These are phyloP conservation scores for Pundamilia nyererei DNA, from an alignment of 2,113 vertebrate genomes.

Conservation along the genomic window DNA sequence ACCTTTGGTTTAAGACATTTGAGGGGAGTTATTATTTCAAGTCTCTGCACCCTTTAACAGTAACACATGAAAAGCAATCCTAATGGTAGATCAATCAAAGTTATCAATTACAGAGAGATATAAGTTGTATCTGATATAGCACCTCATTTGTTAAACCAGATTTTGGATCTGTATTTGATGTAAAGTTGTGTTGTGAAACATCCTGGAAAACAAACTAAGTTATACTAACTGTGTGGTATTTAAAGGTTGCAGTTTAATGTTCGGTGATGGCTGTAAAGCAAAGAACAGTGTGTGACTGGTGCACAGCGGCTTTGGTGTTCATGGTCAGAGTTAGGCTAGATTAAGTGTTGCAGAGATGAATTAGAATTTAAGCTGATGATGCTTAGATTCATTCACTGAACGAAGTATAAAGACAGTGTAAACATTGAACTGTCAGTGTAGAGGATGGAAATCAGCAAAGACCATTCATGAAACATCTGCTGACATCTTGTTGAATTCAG, in stretches of 20 bases:
- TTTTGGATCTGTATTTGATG: not conserved
- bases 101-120: not conserved
- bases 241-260: not conserved
- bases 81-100: not conserved
- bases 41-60: not conserved
- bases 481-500: not conserved
- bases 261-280: not conserved
- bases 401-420: not conserved
- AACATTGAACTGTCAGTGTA: not conserved
- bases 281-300: not conserved
- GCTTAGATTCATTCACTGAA: not conserved
- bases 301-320: not conserved
- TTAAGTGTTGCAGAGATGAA: not conserved
- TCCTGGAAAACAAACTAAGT: not conserved
- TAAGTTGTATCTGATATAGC: not conserved
- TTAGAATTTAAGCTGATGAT: not conserved
- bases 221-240: not conserved
- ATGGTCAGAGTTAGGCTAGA: not conserved
- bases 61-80: not conserved
- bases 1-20: not conserved
- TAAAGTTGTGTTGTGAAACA: not conserved
- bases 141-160: not conserved
- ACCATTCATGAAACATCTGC: not conserved
- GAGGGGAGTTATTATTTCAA: not conserved
- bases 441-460: not conserved